phyloP scores from a whole-genome alignment of 2,888 invertebrate genomes.

The Chironomus tentans region DNA sequence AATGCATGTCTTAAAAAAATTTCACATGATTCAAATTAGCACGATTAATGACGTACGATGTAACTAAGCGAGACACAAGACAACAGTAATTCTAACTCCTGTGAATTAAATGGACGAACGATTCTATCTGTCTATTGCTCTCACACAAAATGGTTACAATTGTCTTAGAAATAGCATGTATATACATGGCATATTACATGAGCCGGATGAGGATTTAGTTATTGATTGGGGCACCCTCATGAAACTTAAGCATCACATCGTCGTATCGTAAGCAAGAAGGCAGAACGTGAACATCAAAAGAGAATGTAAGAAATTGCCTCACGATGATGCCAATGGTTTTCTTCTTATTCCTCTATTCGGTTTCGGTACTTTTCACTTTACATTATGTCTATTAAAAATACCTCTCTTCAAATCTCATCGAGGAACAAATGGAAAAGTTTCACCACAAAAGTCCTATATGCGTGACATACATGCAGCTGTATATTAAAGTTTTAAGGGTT shows the following conservation, averaged over 20 bases:
- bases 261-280: neutral
- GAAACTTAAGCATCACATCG: conserved; percentile 9
- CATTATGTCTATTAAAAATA: neutral
- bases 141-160: conserved; percentile 21
- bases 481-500: no score
- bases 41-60: no score
- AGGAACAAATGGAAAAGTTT: no score
- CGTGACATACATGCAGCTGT: no score
- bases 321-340: conserved; percentile 20
- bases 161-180: conserved; percentile 14
- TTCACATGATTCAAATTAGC: no score
- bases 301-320: conserved; percentile 23
- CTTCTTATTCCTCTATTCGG: conserved; percentile 19
- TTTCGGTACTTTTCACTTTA: conserved; percentile 14
- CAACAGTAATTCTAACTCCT: no score
- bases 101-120: no score
- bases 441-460: no score
- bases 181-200: neutral
- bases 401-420: no score
- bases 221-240: conserved; percentile 3
- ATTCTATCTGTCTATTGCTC: no score
- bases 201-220: conserved; percentile 5
- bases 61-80: no score
- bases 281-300: conserved; percentile 22
- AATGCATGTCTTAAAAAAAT: no score